Base-by-base conservation (phyloP, 2,113 vertebrate genomes). In the Bubo scandiacus region DNA sequence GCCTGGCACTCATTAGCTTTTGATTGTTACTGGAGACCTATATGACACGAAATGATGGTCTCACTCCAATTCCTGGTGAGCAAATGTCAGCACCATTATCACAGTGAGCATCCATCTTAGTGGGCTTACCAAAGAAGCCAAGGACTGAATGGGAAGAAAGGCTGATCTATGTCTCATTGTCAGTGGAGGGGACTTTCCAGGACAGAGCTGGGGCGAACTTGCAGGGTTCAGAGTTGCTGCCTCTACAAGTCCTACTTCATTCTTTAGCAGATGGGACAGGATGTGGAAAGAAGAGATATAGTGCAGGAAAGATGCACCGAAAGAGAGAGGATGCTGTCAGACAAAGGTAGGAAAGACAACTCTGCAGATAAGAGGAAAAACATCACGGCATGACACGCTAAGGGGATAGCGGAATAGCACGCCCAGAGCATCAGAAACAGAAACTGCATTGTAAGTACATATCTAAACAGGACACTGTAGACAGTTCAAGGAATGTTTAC, bases 401-500 rank as follows among this genome's bases (percentile, higher is more conserved):
- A 19, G 55, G 4, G 36, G 15, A 20, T 1, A 52, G 49, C 1
- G 1, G 38, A 57, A 30, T 11, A 45, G 74, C 23, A 68, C 58
- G 27, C 14, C 14, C 65, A 11, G 26, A 11, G 1, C 54, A 66
- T 3, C 71, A 54, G 34, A 12, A 30, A 54, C 10, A 42, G n/a
- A 34, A 74, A 22, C 12, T 2, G 7, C 72, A 1, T 0, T 10
- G 14, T 0, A 18, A 45, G n/a, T 1, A 49, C 10, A 1, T 6
- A 29, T 32, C 34, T n/a, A 5, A 21, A 4, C 61, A 59, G 75
- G 49, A 20, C 45, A 7, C 36, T 32, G n/a, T 0, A 40, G 32
- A 62, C 43, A 16, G 52, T 16, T 19, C 67, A 74, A 38, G 40
- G 27, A 29, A n/a, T 1, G 6, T 27, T 34, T 6, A 20, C 4